Base-by-base conservation (phyloP, 2,888 invertebrate species). In the Ischnura elegans region DNA sequence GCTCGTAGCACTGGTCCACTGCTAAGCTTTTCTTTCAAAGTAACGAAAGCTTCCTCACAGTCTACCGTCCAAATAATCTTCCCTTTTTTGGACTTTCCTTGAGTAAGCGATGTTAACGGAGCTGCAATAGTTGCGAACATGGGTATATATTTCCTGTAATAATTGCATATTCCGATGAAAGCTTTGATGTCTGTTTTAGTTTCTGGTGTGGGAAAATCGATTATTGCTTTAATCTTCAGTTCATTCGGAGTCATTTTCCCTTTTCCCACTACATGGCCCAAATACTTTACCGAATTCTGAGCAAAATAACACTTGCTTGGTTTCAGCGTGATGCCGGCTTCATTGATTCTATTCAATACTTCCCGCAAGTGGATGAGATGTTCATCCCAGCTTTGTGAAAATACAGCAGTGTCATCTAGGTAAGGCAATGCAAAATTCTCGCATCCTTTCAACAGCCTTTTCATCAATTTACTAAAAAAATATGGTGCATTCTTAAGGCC, bases 221-320 rank as follows among this genome's bases (percentile, higher is more conserved):
- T 55, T 55, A 55, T 55, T 55, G 55, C 55, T 55, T 55, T 55
- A 55, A 55, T 21, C 21, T 61, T 61, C 25, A 61, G n/a, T 61
- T 61, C 61, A 61, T 61, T 61, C 25, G 19, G 61, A 61, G 61
- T 61, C 19, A 61, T 61, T 61, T 61, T 61, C 21, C 25, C 25
- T 61, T 61, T 61, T 61, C 61, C 61, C 61, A 61, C 61, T 61
- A 25, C 61, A 61, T 61, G 61, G 21, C 61, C 61, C 61, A 61
- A 61, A 61, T 61, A 61, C 8, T 25, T 25, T 1, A 19, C 25
- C 2, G 61, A 0, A 61, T 61, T 61, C n/a, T 21, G 61, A 61
- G 61, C 61, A n/a, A 61, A 61, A 8, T 61, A 61, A n/a, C 61
- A 61, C 61, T 61, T 61, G 61, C 25, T 61, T 61, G 61, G 61